Conservation (phyloP, 2,797 vertebrate species). For the Bovichtus variegatus region DNA sequence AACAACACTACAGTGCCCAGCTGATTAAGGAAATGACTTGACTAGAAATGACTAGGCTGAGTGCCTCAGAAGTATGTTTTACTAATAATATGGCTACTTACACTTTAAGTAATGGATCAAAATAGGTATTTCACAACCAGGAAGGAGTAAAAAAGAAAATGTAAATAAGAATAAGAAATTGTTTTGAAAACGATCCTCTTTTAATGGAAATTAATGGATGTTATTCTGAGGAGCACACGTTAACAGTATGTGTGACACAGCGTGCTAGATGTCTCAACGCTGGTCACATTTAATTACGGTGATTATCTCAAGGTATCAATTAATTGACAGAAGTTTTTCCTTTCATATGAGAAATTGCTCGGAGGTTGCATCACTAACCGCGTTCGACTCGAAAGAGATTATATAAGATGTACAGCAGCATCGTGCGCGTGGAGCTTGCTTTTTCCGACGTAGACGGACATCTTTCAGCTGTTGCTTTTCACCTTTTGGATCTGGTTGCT, state of each 20-base stretch:
- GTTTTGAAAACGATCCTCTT: neutral
- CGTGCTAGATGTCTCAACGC: neutral
- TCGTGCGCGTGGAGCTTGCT: neutral
- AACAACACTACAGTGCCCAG: neutral
- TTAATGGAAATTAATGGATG: neutral
- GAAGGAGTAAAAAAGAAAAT: no score
- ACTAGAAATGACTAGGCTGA: no score
- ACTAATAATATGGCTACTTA: neutral
- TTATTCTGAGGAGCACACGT: neutral
- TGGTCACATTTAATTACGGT: constrained; percentile 2
- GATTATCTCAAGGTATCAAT: constrained; percentile 31
- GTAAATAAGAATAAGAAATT: no score
- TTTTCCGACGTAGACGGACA: neutral
- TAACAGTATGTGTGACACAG: neutral
- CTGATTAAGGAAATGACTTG: neutral
- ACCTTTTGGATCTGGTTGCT: no score
- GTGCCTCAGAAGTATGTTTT: neutral
- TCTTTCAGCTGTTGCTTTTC: neutral
- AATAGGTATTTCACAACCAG: neutral
- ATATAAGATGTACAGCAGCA: neutral
- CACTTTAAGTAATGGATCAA: neutral
- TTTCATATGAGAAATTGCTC: neutral
- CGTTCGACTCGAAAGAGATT: neutral
- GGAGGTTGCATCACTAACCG: constrained; percentile 8
- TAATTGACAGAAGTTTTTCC: neutral